Evolutionary conservation across 2,113 vertebrate species (phyloP).

Genomic region (Onychostruthus taczanowskii): DNA sequence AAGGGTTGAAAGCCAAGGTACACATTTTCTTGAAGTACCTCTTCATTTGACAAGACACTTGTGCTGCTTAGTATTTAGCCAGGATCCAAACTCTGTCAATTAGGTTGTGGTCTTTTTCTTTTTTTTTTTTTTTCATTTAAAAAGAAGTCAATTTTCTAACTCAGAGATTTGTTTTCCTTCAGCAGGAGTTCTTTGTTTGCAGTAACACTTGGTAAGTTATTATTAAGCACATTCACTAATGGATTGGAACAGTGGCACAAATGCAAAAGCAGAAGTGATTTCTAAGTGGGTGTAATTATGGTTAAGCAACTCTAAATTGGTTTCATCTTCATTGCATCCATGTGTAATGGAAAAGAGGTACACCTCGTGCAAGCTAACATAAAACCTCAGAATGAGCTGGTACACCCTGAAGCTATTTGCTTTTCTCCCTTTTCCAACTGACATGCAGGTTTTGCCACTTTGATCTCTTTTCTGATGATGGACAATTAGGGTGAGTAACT

Average conservation of each 20-base stretch:
- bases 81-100: neutral
- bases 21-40: neutral
- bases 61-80: neutral
- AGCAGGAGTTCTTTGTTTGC: neutral
- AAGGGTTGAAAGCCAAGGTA: neutral
- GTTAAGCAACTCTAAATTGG: neutral
- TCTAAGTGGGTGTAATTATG: neutral
- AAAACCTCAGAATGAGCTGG: neutral
- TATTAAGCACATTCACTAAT: neutral
- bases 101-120: neutral
- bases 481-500: neutral
- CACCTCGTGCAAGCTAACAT: neutral
- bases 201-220: neutral
- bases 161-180: neutral
- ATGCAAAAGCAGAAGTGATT: conserved; percentile 5
- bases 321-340: neutral
- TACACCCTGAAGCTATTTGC: neutral
- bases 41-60: neutral
- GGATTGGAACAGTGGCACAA: neutral
- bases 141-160: neutral
- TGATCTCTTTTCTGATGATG: neutral
- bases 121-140: neutral
- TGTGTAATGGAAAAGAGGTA: neutral
- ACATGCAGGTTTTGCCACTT: neutral
- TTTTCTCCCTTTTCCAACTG: neutral